These are phyloP conservation scores for Amblyopsis hoosieri DNA, from an alignment of 2,797 vertebrate species.

Conservation along the genomic window DNA sequence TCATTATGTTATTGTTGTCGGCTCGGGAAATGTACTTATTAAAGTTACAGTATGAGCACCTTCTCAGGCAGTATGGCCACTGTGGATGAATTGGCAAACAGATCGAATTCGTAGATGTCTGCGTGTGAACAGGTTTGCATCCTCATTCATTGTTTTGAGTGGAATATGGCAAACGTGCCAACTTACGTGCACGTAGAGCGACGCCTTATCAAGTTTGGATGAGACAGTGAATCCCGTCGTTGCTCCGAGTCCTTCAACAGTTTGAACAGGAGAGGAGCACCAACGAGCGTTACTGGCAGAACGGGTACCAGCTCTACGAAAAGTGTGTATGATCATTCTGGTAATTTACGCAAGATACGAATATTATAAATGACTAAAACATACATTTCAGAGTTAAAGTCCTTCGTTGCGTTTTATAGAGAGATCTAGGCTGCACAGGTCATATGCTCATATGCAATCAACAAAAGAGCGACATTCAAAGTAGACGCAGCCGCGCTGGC, in stretches of 20 bases:
- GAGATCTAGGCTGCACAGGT: background rate
- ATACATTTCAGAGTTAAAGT: background rate
- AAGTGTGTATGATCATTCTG: slow-evolving; percentile 26
- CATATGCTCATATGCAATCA: background rate
- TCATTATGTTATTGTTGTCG: slow-evolving; percentile 75
- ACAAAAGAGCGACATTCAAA: background rate
- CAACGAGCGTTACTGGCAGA: slow-evolving; percentile 1
- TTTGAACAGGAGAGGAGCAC: slow-evolving; percentile 15
- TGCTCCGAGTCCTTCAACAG: background rate
- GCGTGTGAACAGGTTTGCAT: background rate
- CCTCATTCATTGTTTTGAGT: background rate
- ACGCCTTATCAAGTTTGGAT: slow-evolving; percentile 53
- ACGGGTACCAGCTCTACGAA: background rate
- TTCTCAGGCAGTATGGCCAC: slow-evolving; percentile 94
- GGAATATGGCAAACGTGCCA: background rate
- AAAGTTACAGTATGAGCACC: slow-evolving; percentile 93
- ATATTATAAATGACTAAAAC: background rate
- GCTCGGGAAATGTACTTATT: slow-evolving; percentile 87
- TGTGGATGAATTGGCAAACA: slow-evolving; percentile 42
- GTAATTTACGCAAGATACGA: background rate
- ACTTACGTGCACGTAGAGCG: slow-evolving; percentile 83
- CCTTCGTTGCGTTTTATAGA: background rate
- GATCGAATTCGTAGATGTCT: background rate
- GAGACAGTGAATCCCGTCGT: background rate
- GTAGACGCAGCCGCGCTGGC: background rate